These are phyloP conservation scores for Rhegmatorhina hoffmannsi DNA, from an alignment of 2,113 vertebrate genomes.

Conservation along the genomic window DNA sequence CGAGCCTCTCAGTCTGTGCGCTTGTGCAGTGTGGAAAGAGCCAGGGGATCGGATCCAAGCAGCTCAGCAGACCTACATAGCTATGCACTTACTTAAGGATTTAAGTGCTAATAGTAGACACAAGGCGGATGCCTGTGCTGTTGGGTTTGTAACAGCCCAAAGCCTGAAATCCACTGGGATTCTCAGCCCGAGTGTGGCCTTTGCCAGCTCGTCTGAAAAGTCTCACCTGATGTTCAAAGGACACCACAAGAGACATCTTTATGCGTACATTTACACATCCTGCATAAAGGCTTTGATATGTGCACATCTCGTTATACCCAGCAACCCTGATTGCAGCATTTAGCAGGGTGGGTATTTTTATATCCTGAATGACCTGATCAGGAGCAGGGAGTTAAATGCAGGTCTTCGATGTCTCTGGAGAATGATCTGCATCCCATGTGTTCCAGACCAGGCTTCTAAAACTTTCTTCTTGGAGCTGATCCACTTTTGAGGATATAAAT, in stretches of 20 bases:
- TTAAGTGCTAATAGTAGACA: not conserved
- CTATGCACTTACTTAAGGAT: not conserved
- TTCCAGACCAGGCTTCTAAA: conserved; percentile 23
- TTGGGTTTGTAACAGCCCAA: not conserved
- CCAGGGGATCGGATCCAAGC: not conserved
- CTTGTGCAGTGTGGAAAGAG: not conserved
- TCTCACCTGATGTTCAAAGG: not conserved
- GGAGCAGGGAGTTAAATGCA: conserved; percentile 18
- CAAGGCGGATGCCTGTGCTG: fast-evolving
- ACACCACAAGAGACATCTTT: fast-evolving
- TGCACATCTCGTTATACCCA: not conserved
- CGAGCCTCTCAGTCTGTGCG: fast-evolving
- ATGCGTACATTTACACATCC: not conserved
- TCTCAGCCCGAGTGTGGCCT: not conserved
- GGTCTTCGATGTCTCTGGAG: not conserved
- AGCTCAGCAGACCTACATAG: not conserved
- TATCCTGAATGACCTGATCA: not conserved
- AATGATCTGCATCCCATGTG: not conserved
- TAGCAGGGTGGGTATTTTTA: not conserved
- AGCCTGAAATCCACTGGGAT: not conserved
- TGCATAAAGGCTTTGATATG: not conserved
- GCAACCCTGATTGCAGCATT: not conserved
- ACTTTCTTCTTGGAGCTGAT: conserved; percentile 41
- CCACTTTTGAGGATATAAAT: conserved; percentile 28
- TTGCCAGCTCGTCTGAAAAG: not conserved